phyloP scores from a whole-genome alignment of 2,797 vertebrate species.

The Anguilla marmorata region DNA sequence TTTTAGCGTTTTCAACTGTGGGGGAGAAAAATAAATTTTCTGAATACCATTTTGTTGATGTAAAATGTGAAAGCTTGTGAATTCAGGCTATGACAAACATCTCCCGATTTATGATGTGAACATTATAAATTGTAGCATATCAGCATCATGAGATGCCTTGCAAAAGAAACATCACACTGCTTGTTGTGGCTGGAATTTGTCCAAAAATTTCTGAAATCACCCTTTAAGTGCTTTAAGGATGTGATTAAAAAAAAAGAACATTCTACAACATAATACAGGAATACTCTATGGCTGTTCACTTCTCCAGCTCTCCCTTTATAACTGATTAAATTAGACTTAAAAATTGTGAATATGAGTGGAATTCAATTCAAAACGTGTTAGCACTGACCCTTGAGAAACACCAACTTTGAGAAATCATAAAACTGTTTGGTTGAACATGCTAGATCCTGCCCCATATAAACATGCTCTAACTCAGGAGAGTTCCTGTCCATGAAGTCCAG shows the following conservation, averaged over 20 bases:
- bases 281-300: no score
- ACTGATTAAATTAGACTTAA: no score
- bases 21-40: background rate
- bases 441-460: no score
- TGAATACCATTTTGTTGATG: background rate
- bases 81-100: slow-evolving; percentile 21
- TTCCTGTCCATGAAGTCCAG: no score
- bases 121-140: slow-evolving; percentile 6
- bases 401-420: no score
- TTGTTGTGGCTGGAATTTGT: background rate
- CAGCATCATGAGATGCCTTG: background rate
- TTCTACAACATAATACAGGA: background rate
- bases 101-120: slow-evolving; percentile 5
- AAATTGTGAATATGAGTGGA: no score
- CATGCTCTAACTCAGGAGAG: no score
- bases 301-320: no score
- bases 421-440: no score
- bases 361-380: no score
- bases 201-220: background rate
- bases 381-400: no score
- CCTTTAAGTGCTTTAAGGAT: background rate
- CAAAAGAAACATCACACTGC: background rate
- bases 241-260: background rate
- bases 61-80: background rate
- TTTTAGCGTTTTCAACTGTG: background rate